Conservation (phyloP, 2,888 invertebrate species). For the Meghimatium bilineatum region DNA sequence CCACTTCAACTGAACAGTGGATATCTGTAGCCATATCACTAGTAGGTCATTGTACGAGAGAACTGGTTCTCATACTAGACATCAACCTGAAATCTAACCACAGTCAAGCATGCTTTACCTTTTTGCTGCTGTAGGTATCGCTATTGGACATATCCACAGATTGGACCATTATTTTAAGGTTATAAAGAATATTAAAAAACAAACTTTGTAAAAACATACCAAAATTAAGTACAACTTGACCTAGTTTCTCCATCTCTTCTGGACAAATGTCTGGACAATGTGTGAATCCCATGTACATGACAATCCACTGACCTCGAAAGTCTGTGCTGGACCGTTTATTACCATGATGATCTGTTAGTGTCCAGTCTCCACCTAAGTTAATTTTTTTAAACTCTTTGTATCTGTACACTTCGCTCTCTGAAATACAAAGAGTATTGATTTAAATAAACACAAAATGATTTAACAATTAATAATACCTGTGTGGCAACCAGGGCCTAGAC, state of each 20-base stretch:
- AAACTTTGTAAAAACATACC: constrained; percentile 54
- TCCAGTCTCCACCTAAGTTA: constrained; percentile 92
- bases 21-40: no score
- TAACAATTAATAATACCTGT: no score
- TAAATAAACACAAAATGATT: no score
- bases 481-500: no score
- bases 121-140: no score
- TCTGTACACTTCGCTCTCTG: constrained; percentile 75
- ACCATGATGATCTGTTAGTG: constrained; percentile 81
- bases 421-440: not conserved
- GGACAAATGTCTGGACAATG: constrained; percentile 99
- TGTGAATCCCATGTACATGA: constrained; percentile 99
- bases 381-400: constrained; percentile 82
- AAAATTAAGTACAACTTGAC: constrained; percentile 84
- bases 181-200: not conserved
- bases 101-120: no score
- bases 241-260: constrained; percentile 98
- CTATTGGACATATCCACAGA: no score
- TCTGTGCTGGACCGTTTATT: constrained; percentile 85
- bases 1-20: no score
- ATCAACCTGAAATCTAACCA: no score
- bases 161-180: not conserved
- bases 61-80: no score
- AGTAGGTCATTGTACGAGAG: no score
- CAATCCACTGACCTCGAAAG: constrained; percentile 93